phyloP scores from a whole-genome alignment of 2,113 vertebrate species.

The Perccottus glenii region DNA sequence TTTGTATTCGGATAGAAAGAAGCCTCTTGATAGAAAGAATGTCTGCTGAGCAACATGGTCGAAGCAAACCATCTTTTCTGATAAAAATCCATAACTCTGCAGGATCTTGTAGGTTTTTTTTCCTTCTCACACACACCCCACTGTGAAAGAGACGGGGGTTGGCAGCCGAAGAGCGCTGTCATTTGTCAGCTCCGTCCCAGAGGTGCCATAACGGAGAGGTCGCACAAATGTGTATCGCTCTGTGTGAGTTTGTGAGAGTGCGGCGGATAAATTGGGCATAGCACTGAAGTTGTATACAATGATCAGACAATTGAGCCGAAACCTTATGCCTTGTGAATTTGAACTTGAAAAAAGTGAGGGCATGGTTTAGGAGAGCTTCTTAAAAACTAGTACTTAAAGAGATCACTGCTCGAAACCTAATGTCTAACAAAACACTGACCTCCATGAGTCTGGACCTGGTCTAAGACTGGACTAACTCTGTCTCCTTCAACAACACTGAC shows the following conservation, averaged over 20 bases:
- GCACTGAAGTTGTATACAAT: slow-evolving; percentile 47
- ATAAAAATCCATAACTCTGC: slow-evolving; percentile 69
- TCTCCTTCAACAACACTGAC: too few species aligned
- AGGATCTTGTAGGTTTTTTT: slow-evolving; percentile 43
- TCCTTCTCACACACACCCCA: slow-evolving; percentile 35
- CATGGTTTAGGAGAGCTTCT: not conserved
- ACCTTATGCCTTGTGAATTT: slow-evolving; percentile 32
- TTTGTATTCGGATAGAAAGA: slow-evolving; percentile 37
- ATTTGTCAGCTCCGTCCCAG: slow-evolving; percentile 67
- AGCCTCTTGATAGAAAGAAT: slow-evolving; percentile 45
- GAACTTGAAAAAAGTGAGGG: slow-evolving; percentile 13
- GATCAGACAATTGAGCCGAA: slow-evolving; percentile 55
- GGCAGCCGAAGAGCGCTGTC: slow-evolving; percentile 56
- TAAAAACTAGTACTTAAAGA: too few species aligned
- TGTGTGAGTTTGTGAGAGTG: slow-evolving; percentile 16
- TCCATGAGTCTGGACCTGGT: too few species aligned
- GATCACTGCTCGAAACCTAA: too few species aligned
- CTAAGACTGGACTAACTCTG: too few species aligned
- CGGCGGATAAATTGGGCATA: slow-evolving; percentile 49
- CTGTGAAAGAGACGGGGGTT: slow-evolving; percentile 48
- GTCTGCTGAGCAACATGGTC: slow-evolving; percentile 58
- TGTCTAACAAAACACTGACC: too few species aligned
- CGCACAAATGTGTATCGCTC: slow-evolving; percentile 7
- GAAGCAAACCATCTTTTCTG: slow-evolving; percentile 64
- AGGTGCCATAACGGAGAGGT: slow-evolving; percentile 58